Conservation (phyloP, 2,888 invertebrate genomes). For the Cephus rjabovi region DNA sequence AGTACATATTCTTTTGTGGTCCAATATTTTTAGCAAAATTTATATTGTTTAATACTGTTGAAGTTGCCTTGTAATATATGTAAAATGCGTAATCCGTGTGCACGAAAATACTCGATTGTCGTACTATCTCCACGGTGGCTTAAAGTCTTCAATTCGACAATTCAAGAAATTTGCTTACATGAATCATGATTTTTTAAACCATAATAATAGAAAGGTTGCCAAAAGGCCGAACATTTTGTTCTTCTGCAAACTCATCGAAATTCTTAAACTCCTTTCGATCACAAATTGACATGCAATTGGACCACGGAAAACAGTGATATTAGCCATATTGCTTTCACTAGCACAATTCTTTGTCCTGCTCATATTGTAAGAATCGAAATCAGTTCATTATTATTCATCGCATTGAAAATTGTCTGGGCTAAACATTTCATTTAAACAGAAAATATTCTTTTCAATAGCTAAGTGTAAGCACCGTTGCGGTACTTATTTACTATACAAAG, state of each 20-base stretch:
- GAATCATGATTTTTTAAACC: neutral
- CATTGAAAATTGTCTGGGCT: neutral
- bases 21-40: conserved; percentile 31
- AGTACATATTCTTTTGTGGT: conserved; percentile 31
- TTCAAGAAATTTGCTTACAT: neutral
- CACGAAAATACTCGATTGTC: neutral
- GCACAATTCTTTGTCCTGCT: neutral
- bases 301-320: neutral
- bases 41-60: conserved; percentile 44
- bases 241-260: neutral
- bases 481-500: neutral
- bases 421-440: neutral
- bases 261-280: neutral
- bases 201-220: neutral
- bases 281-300: neutral
- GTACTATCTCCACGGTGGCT: neutral
- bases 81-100: neutral
- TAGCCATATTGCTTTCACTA: neutral
- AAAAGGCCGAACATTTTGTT: neutral
- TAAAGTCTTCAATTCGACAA: neutral
- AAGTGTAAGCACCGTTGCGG: neutral
- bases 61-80: conserved; percentile 28
- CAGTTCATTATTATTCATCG: neutral
- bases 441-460: neutral
- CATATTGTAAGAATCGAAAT: neutral